A percentile compares a stretch with the other conserved stretches of the same genome.
Conservation (phyloP, 2,797 vertebrate species). For the Peromyscus attwateri region DNA sequence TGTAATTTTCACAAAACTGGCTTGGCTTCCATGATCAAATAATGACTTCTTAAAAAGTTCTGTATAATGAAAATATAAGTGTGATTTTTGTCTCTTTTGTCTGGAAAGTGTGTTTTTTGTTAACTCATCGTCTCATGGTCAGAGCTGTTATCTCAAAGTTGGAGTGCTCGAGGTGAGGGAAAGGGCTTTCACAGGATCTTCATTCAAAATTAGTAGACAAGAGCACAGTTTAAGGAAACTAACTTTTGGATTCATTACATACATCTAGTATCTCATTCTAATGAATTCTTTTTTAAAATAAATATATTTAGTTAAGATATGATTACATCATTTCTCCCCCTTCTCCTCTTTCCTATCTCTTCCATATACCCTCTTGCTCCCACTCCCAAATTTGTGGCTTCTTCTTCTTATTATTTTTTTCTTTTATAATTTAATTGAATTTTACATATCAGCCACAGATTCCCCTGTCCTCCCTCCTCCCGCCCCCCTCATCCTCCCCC, state of each 20-base stretch:
- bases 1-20: neutral
- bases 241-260: neutral
- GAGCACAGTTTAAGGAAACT: neutral
- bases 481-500: no score
- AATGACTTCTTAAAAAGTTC: neutral
- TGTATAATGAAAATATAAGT: neutral
- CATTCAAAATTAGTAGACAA: neutral
- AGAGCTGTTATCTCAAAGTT: neutral
- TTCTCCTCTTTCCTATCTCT: neutral
- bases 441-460: no score
- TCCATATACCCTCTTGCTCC: neutral
- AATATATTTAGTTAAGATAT: neutral
- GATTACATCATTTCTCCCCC: no score
- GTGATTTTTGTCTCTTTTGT: neutral
- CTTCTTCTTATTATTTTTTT: no score
- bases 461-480: no score
- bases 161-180: neutral
- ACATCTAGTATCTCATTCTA: constrained; percentile 7
- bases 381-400: no score
- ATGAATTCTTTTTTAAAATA: neutral
- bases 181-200: constrained; percentile 16
- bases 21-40: neutral
- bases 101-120: neutral
- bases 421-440: no score
- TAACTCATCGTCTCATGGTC: neutral